Evolutionary conservation across 2,113 vertebrate species (phyloP), one percentile per base, ranked within the genome.

Genomic region (Ictalurus furcatus): DNA sequence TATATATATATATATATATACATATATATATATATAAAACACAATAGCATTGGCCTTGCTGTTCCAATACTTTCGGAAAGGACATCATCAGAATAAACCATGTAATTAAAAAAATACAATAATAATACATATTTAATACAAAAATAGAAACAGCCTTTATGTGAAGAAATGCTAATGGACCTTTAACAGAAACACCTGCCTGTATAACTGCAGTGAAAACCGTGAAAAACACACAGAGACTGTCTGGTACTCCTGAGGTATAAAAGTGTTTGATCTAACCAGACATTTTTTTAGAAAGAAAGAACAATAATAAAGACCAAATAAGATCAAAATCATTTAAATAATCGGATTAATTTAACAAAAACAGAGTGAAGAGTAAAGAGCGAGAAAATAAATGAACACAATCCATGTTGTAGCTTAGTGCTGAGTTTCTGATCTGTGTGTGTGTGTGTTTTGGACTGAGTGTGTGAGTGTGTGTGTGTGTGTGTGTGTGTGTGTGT

Each of bases 381-480:
- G 34, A 23, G 13, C n/a, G 30, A 69, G 14, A 69, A 40, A 30
- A 69, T 17, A 74, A 7, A 37, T 6, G 34, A 73, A 37, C 34
- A 14, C 19, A 44, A 44, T 4, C 73, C 69, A 73, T 40, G 73
- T 37, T 19, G 17, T 1, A 25, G 74, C 48, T 25, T 40, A 74
- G 6, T 40, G 34, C 12, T 30, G 84, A 73, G 37, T 81, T 37
- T 61, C 59, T 61, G 63, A 28, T 28, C 2, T 25, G 6, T n/a
- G 40, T 78, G 37, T 54, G 71, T 88, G 28, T 88, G 37, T 34
- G 71, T 52, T n/a, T n/a, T n/a, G n/a, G n/a, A n/a, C n/a, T n/a
- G n/a, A n/a, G 28, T 54, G 44, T 48, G 40, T 78, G 69, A 37
- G 34, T 34, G 52, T 80, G 78, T 56, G 65, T 54, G 52, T 80